These are phyloP conservation scores for Uromys caudimaculatus DNA, from an alignment of 2,797 vertebrate species.

Conservation along the genomic window DNA sequence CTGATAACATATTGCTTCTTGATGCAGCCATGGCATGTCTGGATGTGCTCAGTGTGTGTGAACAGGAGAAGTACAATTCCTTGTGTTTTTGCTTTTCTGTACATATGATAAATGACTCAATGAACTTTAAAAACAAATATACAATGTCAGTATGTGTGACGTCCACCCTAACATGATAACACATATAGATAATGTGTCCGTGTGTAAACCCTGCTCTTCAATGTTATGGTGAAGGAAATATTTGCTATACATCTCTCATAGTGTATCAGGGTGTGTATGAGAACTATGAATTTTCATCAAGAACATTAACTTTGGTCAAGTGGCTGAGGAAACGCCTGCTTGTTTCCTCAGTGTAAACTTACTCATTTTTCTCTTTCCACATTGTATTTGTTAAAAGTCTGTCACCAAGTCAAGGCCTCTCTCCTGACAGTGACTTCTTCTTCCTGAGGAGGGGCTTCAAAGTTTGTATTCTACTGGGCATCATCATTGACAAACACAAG, in stretches of 20 bases:
- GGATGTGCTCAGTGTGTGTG: background rate
- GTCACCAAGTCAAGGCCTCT: background rate
- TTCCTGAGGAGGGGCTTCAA: background rate
- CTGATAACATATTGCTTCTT: background rate
- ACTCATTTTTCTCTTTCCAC: background rate
- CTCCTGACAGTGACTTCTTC: background rate
- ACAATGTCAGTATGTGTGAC: background rate
- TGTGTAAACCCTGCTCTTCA: background rate
- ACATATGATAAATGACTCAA: background rate
- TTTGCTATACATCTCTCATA: background rate
- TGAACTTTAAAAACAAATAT: background rate
- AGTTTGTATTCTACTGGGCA: background rate
- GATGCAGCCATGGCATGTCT: background rate
- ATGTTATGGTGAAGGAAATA: background rate
- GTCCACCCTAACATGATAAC: background rate
- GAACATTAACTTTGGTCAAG: background rate
- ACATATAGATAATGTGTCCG: background rate
- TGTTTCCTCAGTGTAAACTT: background rate
- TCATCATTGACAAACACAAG: background rate
- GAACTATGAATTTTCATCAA: background rate
- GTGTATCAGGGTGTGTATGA: fast-evolving
- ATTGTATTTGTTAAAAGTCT: background rate
- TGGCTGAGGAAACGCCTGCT: background rate
- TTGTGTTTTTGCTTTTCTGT: background rate
- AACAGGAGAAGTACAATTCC: background rate